phyloP scores from a whole-genome alignment of 2,888 invertebrate species.

The Lycocerus yunnanus region DNA sequence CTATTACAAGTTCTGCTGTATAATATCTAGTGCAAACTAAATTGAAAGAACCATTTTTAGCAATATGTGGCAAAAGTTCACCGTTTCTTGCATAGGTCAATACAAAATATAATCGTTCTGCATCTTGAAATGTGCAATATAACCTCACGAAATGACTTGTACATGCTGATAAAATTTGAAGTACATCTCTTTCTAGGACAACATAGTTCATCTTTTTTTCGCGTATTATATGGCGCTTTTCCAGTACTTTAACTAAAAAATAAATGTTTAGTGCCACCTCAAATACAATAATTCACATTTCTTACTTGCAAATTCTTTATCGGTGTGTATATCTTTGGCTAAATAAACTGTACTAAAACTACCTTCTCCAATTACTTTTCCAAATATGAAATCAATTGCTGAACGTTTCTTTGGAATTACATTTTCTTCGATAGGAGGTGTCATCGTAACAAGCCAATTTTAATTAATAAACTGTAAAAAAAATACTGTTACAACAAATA shows the following conservation, averaged over 20 bases:
- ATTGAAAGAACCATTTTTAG: constrained; percentile 88
- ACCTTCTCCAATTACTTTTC: constrained; percentile 94
- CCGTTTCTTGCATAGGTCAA: constrained; percentile 94
- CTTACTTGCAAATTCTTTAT: constrained; percentile 94
- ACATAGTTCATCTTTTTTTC: constrained; percentile 94
- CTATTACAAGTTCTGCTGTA: constrained; percentile 89
- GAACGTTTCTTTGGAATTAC: constrained; percentile 61
- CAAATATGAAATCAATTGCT: constrained; percentile 92
- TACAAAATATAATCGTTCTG: constrained; percentile 91
- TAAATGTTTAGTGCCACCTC: constrained; percentile 26
- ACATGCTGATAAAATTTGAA: constrained; percentile 80
- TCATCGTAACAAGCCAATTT: constrained; percentile 41
- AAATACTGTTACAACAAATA: not conserved
- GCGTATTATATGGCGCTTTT: constrained; percentile 89
- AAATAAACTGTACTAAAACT: constrained; percentile 96
- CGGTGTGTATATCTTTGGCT: constrained; percentile 88
- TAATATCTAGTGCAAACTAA: constrained; percentile 90
- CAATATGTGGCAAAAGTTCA: constrained; percentile 90
- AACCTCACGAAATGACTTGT: constrained; percentile 91
- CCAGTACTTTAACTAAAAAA: constrained; percentile 93
- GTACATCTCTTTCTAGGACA: constrained; percentile 90
- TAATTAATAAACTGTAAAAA: not conserved
- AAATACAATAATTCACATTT: constrained; percentile 39
- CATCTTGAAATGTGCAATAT: constrained; percentile 96
- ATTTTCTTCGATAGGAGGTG: constrained; percentile 51